Evolutionary conservation across 2,113 vertebrate species (phyloP).

Genomic region (Tenrec ecaudatus): DNA sequence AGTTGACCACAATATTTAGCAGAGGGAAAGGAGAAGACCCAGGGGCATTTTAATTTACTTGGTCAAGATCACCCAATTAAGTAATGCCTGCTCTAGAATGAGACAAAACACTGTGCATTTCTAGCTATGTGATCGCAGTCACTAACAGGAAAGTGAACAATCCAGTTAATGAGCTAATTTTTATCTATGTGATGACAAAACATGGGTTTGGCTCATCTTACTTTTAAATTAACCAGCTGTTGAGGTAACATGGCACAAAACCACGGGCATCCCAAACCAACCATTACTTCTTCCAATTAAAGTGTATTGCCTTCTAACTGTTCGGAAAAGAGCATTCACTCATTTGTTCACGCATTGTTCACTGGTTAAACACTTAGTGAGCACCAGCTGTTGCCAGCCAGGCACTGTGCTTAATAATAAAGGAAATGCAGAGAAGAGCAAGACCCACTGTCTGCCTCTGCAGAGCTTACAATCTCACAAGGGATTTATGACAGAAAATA

Average conservation of each 20-base stretch:
- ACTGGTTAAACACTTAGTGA: slow-evolving; percentile 63
- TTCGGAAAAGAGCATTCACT: slow-evolving; percentile 42
- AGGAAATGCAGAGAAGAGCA: slow-evolving; percentile 16
- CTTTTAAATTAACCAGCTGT: slow-evolving; percentile 76
- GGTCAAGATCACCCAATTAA: slow-evolving; percentile 67
- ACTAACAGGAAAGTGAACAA: slow-evolving; percentile 53
- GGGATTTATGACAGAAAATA: not conserved
- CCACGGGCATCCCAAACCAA: slow-evolving; percentile 53
- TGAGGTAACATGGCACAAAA: slow-evolving; percentile 61
- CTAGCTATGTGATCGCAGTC: slow-evolving; percentile 40
- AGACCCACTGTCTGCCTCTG: not conserved
- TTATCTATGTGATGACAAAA: slow-evolving; percentile 61
- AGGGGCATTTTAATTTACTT: slow-evolving; percentile 67
- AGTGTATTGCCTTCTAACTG: slow-evolving; percentile 55
- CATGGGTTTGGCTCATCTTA: slow-evolving; percentile 59
- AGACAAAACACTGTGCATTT: slow-evolving; percentile 32
- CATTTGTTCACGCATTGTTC: slow-evolving; percentile 52
- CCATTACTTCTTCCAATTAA: slow-evolving; percentile 70
- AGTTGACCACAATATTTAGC: slow-evolving; percentile 13
- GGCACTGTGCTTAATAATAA: slow-evolving; percentile 25
- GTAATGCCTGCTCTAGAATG: slow-evolving; percentile 26
- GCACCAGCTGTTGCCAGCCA: slow-evolving; percentile 49
- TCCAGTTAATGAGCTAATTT: slow-evolving; percentile 66
- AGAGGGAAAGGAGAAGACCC: slow-evolving; percentile 52
- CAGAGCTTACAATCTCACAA: not conserved